Evolutionary conservation across 1,140 invertebrate genomes (phyloP).

Genomic region (Dryas iulia): DNA sequence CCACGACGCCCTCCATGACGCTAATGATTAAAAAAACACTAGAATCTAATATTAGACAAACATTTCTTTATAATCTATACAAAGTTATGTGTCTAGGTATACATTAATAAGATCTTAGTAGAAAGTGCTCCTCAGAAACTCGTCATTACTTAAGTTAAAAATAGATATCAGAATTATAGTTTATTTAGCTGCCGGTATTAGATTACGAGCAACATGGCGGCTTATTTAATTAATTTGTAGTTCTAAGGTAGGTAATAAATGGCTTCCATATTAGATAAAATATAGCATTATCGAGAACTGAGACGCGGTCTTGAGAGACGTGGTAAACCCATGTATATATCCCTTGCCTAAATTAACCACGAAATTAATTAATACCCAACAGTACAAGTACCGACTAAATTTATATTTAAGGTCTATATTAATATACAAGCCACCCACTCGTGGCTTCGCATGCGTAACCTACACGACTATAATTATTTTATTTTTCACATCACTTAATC

Average conservation of each 20-base stretch:
- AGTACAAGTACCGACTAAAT: neutral
- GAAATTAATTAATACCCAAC: neutral
- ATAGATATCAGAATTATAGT: neutral
- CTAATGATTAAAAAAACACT: too few species aligned
- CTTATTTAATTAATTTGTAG: conserved; percentile 14
- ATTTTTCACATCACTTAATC: too few species aligned
- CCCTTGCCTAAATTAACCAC: neutral
- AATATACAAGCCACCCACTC: too few species aligned
- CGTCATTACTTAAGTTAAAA: neutral
- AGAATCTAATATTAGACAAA: too few species aligned
- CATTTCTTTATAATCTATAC: too few species aligned
- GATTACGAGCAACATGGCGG: conserved; percentile 1
- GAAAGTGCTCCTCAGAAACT: neutral
- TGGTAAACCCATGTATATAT: neutral
- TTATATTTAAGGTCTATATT: neutral
- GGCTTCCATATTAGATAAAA: conserved; percentile 9
- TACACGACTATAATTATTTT: too few species aligned
- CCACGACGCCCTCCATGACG: too few species aligned
- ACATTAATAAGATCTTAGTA: neutral
- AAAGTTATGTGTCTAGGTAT: too few species aligned
- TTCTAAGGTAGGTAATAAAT: neutral
- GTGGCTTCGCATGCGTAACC: too few species aligned
- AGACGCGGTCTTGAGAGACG: neutral
- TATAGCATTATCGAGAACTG: neutral
- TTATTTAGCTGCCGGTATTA: neutral